A percentile compares a stretch with the other conserved stretches of the same genome.
Evolutionary conservation across 2,888 invertebrate species (phyloP).

Genomic region (Tethea ocularis): DNA sequence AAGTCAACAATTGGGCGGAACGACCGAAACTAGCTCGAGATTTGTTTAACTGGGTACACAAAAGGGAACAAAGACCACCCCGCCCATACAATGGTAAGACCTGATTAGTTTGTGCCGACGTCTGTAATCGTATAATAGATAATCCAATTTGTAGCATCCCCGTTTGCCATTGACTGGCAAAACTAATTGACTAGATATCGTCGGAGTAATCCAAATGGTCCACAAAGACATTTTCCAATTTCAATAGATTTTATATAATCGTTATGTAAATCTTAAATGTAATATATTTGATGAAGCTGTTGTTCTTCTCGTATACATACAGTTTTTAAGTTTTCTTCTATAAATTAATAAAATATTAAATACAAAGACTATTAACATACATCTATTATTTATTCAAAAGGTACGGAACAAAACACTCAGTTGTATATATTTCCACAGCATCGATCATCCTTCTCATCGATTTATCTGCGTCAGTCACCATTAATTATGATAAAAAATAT

Average conservation of each 20-base stretch:
- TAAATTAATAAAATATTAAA: too few species aligned
- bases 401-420: neutral
- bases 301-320: too few species aligned
- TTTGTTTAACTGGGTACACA: conserved; percentile 44
- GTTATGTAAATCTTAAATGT: too few species aligned
- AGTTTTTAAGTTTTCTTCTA: too few species aligned
- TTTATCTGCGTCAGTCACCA: conserved; percentile 10
- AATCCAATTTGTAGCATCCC: conserved; percentile 55
- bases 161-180: conserved; percentile 41
- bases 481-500: conserved; percentile 26
- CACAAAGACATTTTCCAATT: conserved; percentile 4
- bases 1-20: conserved; percentile 36
- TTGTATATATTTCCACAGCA: too few species aligned
- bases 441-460: neutral
- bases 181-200: conserved; percentile 39
- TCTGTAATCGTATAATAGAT: conserved; percentile 57
- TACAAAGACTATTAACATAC: too few species aligned
- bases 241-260: neutral
- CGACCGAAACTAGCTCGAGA: conserved; percentile 47
- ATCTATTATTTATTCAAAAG: neutral
- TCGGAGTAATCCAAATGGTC: conserved; percentile 19
- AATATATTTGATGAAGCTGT: too few species aligned
- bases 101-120: conserved; percentile 54
- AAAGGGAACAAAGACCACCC: conserved; percentile 32
- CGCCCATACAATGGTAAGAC: conserved; percentile 34